Percentiles rank a stretch among this genome's conserved stretches.
Conservation (phyloP, 1,140 invertebrate species). For the Procambarus virginalis region DNA sequence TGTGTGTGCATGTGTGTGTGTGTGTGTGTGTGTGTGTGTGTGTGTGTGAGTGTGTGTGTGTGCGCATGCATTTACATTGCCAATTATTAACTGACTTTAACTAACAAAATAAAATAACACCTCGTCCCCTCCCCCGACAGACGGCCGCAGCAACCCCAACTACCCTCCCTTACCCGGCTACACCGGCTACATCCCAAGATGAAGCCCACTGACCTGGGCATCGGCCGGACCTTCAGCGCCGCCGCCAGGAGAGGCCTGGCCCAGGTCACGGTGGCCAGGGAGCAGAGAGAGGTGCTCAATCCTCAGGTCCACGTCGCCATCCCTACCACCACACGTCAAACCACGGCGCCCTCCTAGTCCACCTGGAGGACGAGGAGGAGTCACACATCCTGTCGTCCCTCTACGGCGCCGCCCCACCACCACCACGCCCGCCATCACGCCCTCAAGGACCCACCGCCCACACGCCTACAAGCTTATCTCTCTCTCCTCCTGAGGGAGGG, state of each 20-base stretch:
- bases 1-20: background rate
- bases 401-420: background rate
- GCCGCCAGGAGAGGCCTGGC: constrained; percentile 56
- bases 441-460: background rate
- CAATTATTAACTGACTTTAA: too few relatives aligned
- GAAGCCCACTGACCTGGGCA: constrained; percentile 64
- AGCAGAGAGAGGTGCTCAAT: constrained; percentile 20
- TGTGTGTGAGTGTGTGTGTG: too few relatives aligned
- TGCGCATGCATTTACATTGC: background rate
- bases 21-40: too few relatives aligned
- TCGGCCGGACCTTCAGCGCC: constrained; percentile 61
- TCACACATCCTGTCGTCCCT: background rate
- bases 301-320: constrained; percentile 20
- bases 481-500: background rate
- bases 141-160: constrained; percentile 52
- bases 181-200: constrained; percentile 65
- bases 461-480: background rate
- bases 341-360: constrained; percentile 49
- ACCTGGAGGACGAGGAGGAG: background rate
- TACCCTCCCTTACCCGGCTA: constrained; percentile 62
- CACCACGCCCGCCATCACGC: background rate
- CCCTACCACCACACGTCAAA: constrained; percentile 20
- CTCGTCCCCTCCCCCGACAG: constrained; percentile 2
- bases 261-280: constrained; percentile 32
- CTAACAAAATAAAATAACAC: too few relatives aligned